phyloP scores from a whole-genome alignment of 2,113 vertebrate species.

The Theropithecus gelada region DNA sequence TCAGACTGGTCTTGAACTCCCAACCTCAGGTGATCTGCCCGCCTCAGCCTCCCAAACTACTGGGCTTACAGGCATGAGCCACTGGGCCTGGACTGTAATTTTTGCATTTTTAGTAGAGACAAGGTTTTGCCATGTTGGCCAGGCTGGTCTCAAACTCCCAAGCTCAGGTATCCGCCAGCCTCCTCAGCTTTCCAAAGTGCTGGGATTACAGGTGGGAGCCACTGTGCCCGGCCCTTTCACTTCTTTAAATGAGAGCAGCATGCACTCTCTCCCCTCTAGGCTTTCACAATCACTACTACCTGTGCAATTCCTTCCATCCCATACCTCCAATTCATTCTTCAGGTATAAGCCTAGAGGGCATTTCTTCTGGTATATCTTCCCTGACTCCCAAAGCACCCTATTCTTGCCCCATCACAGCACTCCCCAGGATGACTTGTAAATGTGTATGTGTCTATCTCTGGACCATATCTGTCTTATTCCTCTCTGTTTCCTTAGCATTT shows the following conservation, averaged over 20 bases:
- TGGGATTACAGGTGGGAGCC: too few species aligned
- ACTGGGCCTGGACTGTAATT: too few species aligned
- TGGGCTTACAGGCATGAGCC: too few species aligned
- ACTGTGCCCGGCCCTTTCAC: too few species aligned
- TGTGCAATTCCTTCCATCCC: neutral
- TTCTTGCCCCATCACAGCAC: neutral
- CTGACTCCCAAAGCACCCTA: neutral
- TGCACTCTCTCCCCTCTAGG: neutral
- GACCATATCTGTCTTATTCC: neutral
- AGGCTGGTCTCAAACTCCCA: too few species aligned
- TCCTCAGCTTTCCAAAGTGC: too few species aligned
- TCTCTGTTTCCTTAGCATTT: neutral
- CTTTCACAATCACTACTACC: neutral
- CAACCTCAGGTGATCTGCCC: too few species aligned
- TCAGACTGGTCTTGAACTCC: too few species aligned
- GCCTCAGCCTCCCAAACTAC: too few species aligned
- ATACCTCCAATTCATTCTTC: neutral
- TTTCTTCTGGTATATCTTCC: conserved; percentile 17
- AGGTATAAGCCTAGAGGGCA: neutral
- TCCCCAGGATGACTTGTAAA: neutral
- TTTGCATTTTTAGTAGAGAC: too few species aligned
- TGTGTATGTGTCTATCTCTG: neutral
- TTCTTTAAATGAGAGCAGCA: neutral
- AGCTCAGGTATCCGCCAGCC: too few species aligned
- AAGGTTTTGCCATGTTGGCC: too few species aligned